Percentiles rank a stretch among this genome's conserved stretches.
phyloP scores from a whole-genome alignment of 2,797 vertebrate species.

The Pteropus rufus region DNA sequence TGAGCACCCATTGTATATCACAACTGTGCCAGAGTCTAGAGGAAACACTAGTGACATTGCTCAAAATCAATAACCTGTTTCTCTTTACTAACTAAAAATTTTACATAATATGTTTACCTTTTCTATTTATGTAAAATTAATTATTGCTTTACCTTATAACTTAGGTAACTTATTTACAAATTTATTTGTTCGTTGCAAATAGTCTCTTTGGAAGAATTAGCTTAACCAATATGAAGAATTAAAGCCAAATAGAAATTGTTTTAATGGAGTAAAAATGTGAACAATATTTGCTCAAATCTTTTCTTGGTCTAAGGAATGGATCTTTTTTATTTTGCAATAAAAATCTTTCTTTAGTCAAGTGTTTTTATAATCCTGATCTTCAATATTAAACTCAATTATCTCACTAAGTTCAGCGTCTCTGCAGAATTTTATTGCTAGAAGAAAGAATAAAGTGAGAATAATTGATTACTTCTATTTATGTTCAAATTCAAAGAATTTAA shows the following conservation, averaged over 20 bases:
- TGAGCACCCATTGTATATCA: neutral
- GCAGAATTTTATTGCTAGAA: neutral
- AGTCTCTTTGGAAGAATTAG: neutral
- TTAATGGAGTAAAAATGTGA: neutral
- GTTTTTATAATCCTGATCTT: neutral
- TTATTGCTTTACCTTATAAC: neutral
- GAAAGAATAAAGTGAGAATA: constrained; percentile 11
- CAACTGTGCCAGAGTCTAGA: neutral
- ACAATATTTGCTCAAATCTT: neutral
- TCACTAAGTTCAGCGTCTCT: neutral
- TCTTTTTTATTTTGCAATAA: neutral
- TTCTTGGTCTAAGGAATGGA: neutral
- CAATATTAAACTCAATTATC: constrained; percentile 38
- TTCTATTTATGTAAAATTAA: neutral
- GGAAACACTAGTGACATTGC: neutral
- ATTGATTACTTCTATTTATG: neutral
- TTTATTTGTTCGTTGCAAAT: neutral
- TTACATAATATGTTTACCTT: neutral
- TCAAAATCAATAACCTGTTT: constrained; percentile 6
- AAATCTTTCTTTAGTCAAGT: neutral
- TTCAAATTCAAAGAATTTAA: constrained; percentile 1
- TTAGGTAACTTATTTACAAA: neutral
- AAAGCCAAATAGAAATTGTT: neutral
- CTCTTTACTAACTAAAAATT: neutral
- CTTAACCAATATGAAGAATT: neutral